These are phyloP conservation scores for Pantherophis alleghaniensis DNA, from an alignment of 2,797 vertebrate genomes.

Conservation along the genomic window DNA sequence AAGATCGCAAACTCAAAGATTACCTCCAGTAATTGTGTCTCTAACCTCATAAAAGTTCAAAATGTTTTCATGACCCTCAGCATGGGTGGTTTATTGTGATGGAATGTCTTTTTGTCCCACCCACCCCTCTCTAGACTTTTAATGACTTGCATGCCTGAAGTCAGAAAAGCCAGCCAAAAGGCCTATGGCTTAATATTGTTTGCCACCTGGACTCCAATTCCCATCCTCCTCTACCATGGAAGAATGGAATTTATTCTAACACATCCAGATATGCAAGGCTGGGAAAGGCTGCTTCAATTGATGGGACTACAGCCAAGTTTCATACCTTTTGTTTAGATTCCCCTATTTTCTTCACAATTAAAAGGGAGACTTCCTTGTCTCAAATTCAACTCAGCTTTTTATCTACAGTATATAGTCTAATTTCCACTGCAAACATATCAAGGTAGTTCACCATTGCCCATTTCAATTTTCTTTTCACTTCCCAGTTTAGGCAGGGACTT, in stretches of 20 bases:
- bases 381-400: not conserved
- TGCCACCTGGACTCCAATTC: not conserved
- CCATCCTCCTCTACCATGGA: not conserved
- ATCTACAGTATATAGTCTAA: not conserved
- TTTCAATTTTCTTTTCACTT: not conserved
- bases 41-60: not conserved
- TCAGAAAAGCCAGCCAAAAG: not conserved
- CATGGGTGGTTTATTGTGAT: not conserved
- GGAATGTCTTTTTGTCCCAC: not conserved
- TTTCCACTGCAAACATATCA: not conserved
- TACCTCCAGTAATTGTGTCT: not conserved
- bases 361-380: not conserved
- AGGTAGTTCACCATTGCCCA: not conserved
- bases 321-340: not conserved
- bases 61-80: not conserved
- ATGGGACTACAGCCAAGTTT: not conserved
- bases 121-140: too few relatives aligned
- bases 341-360: not conserved
- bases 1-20: not conserved
- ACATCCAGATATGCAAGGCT: not conserved
- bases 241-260: not conserved
- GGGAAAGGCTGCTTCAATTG: not conserved
- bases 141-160: not conserved
- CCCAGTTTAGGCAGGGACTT: not conserved
- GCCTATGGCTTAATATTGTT: not conserved